Evolutionary conservation across 2,797 vertebrate species (phyloP), one percentile per base, ranked within the genome.

Genomic region (Ara ararauna): DNA sequence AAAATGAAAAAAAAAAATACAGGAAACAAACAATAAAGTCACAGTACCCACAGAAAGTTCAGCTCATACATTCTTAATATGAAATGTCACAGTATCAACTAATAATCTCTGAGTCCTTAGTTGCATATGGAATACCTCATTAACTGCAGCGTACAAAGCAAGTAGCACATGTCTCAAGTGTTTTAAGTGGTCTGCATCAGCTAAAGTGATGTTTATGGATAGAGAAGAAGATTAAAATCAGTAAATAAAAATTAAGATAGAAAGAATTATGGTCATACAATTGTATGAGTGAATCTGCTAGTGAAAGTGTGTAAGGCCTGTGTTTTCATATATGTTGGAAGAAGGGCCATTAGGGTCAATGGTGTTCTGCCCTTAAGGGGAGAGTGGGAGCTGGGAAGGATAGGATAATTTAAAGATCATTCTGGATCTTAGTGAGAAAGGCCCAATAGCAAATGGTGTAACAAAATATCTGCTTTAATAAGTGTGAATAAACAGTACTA

Each of bases 381-480:
- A 70, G 2, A 1, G 1, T 66, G 15, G 32, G 32, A 90, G 7
- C 2, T 8, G 13, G 14, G 11, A 58, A 2, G 7, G n/a, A 8
- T 24, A 70, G 4, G 2, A 18, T 18, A 45, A 8, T 10, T 21
- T 5, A 38, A 56, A 56, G 21, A 7, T 61, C n/a, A 14, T 82
- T 50, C 10, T 1, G 0, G 5, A 3, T 61, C 21, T 72, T 22
- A 48, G 5, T 65, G 19, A 23, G 42, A 87, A 65, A 87, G 9
- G 5, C 19, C 11, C 5, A 26, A 3, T 36, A 61, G 18, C 22
- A 79, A 13, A 54, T 9, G 8, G 1, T 61, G 4, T 13, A 38
- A 23, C 38, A 23, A 68, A 51, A n/a, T 1, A 68, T 7, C 4
- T 58, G 5, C 12, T 91, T 65, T 47, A 64, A 38, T 44, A 68